These are phyloP conservation scores for Hyperoplus immaculatus DNA, from an alignment of 2,797 vertebrate species.

Conservation along the genomic window DNA sequence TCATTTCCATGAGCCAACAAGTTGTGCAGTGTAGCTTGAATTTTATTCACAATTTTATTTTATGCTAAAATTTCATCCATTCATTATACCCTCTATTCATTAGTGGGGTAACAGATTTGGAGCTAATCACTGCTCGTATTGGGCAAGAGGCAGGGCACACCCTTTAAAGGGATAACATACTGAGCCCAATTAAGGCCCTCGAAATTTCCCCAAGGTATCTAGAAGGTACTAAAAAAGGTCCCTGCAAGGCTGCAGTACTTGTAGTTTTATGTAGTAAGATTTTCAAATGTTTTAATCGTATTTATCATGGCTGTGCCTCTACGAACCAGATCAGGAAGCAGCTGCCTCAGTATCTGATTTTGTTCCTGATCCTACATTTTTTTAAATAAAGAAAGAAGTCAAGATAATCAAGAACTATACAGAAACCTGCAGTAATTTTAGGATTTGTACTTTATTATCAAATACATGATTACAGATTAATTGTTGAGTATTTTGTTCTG, in stretches of 20 bases:
- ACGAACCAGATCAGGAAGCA: background rate
- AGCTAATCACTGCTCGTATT: background rate
- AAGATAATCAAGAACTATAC: background rate
- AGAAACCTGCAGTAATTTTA: background rate
- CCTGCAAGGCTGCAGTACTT: background rate
- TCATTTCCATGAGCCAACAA: background rate
- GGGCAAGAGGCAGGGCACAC: background rate
- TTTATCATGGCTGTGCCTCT: background rate
- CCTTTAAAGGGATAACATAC: background rate
- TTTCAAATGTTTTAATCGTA: background rate
- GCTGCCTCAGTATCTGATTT: background rate
- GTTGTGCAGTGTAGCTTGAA: background rate
- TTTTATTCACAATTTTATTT: background rate
- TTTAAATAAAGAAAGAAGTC: background rate
- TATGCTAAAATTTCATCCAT: background rate
- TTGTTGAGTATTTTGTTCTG: conserved; percentile 30
- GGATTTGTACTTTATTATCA: background rate
- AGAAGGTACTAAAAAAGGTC: background rate
- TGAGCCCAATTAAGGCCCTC: background rate
- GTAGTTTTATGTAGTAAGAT: background rate
- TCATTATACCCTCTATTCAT: background rate
- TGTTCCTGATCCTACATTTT: background rate
- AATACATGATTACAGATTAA: background rate
- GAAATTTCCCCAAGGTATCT: too few relatives aligned
- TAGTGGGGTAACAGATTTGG: background rate